A percentile compares a stretch with the other conserved stretches of the same genome.
Conservation (phyloP, 2,113 vertebrate species). For the Actenoides hombroni region DNA sequence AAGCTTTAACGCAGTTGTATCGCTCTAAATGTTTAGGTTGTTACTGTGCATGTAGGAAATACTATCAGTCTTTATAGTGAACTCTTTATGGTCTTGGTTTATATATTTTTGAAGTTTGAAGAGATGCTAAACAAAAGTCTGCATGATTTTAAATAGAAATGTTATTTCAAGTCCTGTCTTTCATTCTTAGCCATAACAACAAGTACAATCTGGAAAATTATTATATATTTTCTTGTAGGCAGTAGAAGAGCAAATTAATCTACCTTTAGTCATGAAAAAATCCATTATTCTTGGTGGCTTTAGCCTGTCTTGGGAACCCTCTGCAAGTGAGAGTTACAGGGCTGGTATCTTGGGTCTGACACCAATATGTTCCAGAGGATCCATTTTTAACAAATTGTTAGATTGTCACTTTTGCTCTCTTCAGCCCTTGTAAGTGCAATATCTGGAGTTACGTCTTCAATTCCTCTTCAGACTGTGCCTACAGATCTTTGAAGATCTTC, state of each 20-base stretch:
- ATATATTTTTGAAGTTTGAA: not conserved
- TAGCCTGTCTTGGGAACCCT: not conserved
- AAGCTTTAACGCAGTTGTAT: not conserved
- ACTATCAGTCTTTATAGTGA: not conserved
- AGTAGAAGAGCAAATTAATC: not conserved
- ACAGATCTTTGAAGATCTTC: not conserved
- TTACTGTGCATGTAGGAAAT: not conserved
- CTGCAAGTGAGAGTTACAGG: not conserved
- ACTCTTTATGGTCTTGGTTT: not conserved
- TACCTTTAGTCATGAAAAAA: not conserved
- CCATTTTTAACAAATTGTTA: not conserved
- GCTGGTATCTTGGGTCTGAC: not conserved
- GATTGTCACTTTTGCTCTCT: not conserved
- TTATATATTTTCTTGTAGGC: not conserved
- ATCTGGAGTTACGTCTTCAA: not conserved
- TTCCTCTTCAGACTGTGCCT: not conserved
- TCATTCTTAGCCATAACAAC: not conserved
- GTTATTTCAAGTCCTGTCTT: not conserved
- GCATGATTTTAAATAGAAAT: not conserved
- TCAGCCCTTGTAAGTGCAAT: not conserved
- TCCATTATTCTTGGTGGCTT: not conserved
- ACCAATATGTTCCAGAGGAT: not conserved
- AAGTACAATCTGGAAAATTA: not conserved
- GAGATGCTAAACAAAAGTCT: not conserved
- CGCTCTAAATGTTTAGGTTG: not conserved